phyloP scores from a whole-genome alignment of 53 echinoderm and acorn worm genomes.

The Stichopus horrens region DNA sequence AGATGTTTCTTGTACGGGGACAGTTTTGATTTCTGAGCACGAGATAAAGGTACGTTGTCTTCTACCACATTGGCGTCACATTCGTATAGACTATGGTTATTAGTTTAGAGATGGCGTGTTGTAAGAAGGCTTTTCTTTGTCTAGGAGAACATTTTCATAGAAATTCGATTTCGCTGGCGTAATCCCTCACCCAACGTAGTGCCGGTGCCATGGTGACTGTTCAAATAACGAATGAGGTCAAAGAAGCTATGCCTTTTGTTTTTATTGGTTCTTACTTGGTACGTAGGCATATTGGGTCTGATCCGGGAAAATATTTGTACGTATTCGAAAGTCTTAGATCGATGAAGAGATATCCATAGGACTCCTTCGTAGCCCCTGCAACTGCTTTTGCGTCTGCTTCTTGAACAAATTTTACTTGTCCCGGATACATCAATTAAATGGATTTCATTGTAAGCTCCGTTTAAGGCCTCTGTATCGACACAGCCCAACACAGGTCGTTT shows the following conservation, averaged over 20 bases:
- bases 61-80: constrained; percentile 61
- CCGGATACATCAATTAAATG: constrained; percentile 67
- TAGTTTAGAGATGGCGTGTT: constrained; percentile 41
- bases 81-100: constrained; percentile 58
- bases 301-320: constrained; percentile 41
- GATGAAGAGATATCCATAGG: constrained; percentile 53
- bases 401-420: constrained; percentile 63
- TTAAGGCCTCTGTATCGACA: too few species aligned
- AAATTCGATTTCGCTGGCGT: constrained; percentile 49
- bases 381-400: too few species aligned
- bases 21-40: too few species aligned
- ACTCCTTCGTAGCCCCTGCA: constrained; percentile 51
- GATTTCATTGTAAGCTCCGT: constrained; percentile 48
- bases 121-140: too few species aligned
- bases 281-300: too few species aligned
- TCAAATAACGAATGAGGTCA: too few species aligned
- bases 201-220: too few species aligned
- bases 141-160: constrained; percentile 53
- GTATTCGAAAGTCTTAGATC: constrained; percentile 50
- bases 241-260: constrained; percentile 45
- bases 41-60: constrained; percentile 60
- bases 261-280: constrained; percentile 31
- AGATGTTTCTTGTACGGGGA: too few species aligned
- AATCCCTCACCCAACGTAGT: constrained; percentile 31
- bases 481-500: too few species aligned